phyloP scores from a whole-genome alignment of 2,797 vertebrate genomes.

The Triplophysa yarkandensis region DNA sequence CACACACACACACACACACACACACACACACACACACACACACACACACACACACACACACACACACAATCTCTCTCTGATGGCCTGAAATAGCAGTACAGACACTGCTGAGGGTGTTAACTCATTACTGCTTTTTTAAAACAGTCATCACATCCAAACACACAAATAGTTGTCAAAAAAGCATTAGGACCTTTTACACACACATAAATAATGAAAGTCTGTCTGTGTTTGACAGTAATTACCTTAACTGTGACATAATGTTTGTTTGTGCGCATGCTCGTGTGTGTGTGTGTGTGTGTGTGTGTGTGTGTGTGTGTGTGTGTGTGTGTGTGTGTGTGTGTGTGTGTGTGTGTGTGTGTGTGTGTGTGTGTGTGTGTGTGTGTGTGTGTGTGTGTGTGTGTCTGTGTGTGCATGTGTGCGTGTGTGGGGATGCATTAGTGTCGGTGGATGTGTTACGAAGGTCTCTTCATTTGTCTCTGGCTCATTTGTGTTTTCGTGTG shows the following conservation, averaged over 20 bases:
- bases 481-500: slow-evolving; percentile 61
- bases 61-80: not conserved
- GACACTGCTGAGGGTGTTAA: slow-evolving; percentile 25
- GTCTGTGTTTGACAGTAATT: too few species aligned
- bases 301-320: slow-evolving; percentile 24
- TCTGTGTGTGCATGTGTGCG: not conserved
- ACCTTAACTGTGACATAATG: slow-evolving; percentile 19
- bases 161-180: too few species aligned
- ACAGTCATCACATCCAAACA: slow-evolving; percentile 4
- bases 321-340: too few species aligned
- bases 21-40: too few species aligned
- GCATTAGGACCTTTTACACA: too few species aligned
- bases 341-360: not conserved
- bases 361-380: slow-evolving; percentile 55
- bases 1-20: too few species aligned
- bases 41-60: too few species aligned
- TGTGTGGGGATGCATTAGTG: slow-evolving; percentile 58
- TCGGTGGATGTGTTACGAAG: not conserved
- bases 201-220: not conserved
- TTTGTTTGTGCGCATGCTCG: not conserved
- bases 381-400: not conserved
- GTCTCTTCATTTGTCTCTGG: slow-evolving; percentile 52
- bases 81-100: slow-evolving; percentile 27
- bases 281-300: not conserved
- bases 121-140: slow-evolving; percentile 33